Conservation (phyloP, 2,113 vertebrate genomes). For the Physeter macrocephalus region DNA sequence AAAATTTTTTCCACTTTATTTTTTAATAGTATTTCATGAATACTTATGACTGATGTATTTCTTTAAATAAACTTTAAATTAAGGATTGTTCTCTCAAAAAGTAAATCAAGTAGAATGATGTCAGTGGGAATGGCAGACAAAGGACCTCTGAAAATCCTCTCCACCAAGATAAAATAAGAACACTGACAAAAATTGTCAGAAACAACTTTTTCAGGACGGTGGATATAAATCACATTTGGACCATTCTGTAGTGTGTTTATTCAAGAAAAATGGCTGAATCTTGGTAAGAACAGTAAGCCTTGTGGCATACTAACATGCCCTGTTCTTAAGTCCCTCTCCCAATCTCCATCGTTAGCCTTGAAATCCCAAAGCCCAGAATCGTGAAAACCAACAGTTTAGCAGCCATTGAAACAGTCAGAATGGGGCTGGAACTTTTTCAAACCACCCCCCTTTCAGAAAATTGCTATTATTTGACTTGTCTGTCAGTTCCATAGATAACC, state of each 20-base stretch:
- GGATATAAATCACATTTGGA: not conserved
- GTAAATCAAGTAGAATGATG: not conserved
- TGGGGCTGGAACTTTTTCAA: not conserved
- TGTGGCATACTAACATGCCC: not conserved
- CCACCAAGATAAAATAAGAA: not conserved
- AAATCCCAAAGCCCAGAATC: not conserved
- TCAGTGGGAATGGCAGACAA: not conserved
- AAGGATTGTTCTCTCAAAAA: not conserved
- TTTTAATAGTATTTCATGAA: not conserved
- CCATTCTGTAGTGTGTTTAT: not conserved
- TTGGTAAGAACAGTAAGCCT: not conserved
- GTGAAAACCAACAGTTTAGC: not conserved
- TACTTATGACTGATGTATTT: not conserved
- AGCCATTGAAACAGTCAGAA: not conserved
- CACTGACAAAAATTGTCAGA: not conserved
- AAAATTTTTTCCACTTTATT: not conserved
- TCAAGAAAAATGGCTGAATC: not conserved
- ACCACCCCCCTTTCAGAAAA: not conserved
- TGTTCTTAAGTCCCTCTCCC: not conserved
- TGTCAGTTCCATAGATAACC: not conserved
- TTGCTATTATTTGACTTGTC: conserved; percentile 1
- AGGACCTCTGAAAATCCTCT: not conserved
- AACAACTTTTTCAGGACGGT: not conserved
- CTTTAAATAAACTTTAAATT: not conserved
- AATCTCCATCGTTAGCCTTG: not conserved